Evolutionary conservation across 2,113 vertebrate genomes (phyloP).

Genomic region (Taxidea taxus): DNA sequence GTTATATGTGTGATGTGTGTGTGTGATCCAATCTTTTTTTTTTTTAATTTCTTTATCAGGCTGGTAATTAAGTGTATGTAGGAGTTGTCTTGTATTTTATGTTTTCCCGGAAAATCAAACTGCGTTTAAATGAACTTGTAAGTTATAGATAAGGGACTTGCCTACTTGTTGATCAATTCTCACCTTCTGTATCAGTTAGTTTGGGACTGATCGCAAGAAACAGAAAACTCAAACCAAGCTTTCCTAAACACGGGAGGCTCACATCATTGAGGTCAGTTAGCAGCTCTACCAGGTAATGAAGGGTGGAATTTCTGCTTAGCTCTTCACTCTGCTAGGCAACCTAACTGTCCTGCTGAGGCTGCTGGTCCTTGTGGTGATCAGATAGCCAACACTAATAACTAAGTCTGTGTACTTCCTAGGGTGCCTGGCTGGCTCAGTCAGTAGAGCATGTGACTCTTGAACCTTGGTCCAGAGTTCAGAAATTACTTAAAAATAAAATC

Average conservation of each 20-base stretch:
- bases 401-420: not conserved
- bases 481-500: not conserved
- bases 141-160: not conserved
- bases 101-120: not conserved
- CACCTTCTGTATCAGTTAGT: not conserved
- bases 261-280: not conserved
- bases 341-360: not conserved
- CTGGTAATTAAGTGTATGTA: not conserved
- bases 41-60: not conserved
- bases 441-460: not conserved
- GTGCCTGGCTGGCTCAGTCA: not conserved
- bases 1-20: not conserved
- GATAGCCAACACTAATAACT: not conserved
- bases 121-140: not conserved
- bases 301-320: not conserved
- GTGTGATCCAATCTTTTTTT: not conserved
- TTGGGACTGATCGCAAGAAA: not conserved
- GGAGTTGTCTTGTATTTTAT: not conserved
- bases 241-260: not conserved
- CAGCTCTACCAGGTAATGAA: not conserved
- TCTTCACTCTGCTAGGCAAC: not conserved
- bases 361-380: not conserved
- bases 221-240: not conserved
- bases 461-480: not conserved
- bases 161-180: not conserved